Base-by-base conservation (phyloP, 2,797 vertebrate genomes). In the Tangara arthus region DNA sequence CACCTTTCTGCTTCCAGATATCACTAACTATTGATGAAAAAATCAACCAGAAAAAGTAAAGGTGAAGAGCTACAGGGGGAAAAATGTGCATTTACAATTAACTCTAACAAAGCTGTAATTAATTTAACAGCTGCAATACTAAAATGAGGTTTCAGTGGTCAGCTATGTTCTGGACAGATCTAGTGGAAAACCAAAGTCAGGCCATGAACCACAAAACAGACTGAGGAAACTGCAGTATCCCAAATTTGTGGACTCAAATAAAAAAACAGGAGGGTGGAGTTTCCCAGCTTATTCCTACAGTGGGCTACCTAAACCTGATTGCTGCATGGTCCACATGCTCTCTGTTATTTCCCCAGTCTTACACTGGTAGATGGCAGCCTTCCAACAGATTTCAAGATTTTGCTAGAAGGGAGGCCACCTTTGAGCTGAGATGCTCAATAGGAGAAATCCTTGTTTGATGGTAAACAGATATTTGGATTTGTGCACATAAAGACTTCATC, bases 391-490 rank as follows among this genome's bases (percentile, higher is more conserved):
- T 61, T 71, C 55, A 84, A 56, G 46, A 72, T 71, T 93, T 88
- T 69, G 65, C 71, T 85, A 53, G 57, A 92, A 90, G 56, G 35
- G 83, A 66, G 66, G 73, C 50, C 27, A 85, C 86, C 76, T 92
- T 66, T 56, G 35, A 83, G 66, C 61, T 93, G 50, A 55, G 75
- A 94, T 52, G 37, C 63, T 73, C 69, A 77, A 83, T 2, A 90
- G 63, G 35, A 60, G 88, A 93, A 94, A 86, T 39, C 65, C 61
- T 77, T 75, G 69, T 95, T 90, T 95, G 80, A 94, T 46, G 81
- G 86, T 86, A 79, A 95, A 89, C 76, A 94, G 94, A 22, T 81
- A 88, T 68, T 72, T 90, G 85, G 84, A 93, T 41, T 73, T 71
- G 59, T 55, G 42, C 23, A 63, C 57, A 61, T 72, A 60, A 22